Evolutionary conservation across 2,113 vertebrate genomes (phyloP).

Genomic region (Mormyrus iriodes): DNA sequence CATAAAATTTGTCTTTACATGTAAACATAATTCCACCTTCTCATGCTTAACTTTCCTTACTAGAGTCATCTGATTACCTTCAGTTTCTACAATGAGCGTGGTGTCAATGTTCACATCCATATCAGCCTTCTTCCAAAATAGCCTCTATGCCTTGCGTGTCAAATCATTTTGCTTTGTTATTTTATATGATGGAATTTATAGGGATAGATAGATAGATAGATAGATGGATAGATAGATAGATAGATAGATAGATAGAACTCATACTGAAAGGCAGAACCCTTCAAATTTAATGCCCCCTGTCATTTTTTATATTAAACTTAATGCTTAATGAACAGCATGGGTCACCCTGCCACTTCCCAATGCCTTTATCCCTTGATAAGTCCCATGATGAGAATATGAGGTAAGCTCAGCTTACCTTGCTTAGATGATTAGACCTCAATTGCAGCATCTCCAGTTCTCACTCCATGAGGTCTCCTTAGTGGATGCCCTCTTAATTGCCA

Average conservation of each 20-base stretch:
- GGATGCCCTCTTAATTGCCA: slow-evolving; percentile 45
- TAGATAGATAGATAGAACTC: background rate
- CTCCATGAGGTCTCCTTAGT: slow-evolving; percentile 41
- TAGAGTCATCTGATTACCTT: background rate
- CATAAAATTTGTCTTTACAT: background rate
- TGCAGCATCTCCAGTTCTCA: slow-evolving; percentile 51
- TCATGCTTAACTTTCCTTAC: background rate
- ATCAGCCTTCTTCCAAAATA: background rate
- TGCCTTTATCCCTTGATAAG: background rate
- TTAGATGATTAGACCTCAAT: slow-evolving; percentile 56
- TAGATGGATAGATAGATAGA: background rate
- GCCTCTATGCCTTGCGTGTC: background rate
- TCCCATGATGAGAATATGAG: background rate
- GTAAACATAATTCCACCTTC: background rate
- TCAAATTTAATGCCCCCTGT: too few relatives aligned
- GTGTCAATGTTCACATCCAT: background rate
- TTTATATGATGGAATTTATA: background rate
- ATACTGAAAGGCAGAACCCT: background rate
- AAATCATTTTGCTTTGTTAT: background rate
- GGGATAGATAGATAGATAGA: background rate
- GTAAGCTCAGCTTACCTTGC: slow-evolving; percentile 61
- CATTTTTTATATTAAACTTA: background rate
- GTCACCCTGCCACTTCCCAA: background rate
- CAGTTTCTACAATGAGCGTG: background rate
- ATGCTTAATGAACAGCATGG: background rate